Evolutionary conservation across 2,888 invertebrate species (phyloP).

Genomic region (Nymphalis c-album): DNA sequence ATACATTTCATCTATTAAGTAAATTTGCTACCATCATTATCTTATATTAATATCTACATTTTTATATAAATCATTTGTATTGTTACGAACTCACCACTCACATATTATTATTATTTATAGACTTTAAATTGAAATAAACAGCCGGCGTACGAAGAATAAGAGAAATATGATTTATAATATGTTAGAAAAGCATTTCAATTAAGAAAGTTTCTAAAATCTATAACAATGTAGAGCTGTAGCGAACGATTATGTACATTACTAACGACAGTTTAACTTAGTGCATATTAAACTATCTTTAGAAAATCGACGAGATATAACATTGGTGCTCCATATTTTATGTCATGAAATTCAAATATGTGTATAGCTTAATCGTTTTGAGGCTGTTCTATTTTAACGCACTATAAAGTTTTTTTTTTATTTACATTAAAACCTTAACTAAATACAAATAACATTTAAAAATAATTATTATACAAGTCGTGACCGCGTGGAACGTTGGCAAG

Average conservation of each 20-base stretch:
- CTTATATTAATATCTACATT: too few relatives aligned
- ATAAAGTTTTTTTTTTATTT: too few relatives aligned
- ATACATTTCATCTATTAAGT: too few relatives aligned
- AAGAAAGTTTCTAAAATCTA: background rate
- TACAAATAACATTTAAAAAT: too few relatives aligned
- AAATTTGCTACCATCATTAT: too few relatives aligned
- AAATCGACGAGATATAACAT: background rate
- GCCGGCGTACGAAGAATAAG: background rate
- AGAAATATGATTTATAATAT: background rate
- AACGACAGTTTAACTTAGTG: conserved; percentile 1
- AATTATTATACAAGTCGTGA: too few relatives aligned
- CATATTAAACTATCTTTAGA: conserved; percentile 7
- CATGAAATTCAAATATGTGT: too few relatives aligned
- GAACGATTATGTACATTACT: background rate
- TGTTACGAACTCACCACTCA: background rate
- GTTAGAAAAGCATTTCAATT: background rate
- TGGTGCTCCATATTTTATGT: background rate
- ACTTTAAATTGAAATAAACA: background rate
- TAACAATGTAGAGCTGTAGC: background rate
- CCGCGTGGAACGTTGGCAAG: too few relatives aligned
- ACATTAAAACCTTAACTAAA: too few relatives aligned
- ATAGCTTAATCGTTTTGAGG: background rate
- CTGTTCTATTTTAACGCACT: background rate
- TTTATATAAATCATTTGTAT: too few relatives aligned
- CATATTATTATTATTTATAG: background rate